Base-by-base conservation (phyloP, 2,888 invertebrate genomes). In the Trichogramma evanescens region DNA sequence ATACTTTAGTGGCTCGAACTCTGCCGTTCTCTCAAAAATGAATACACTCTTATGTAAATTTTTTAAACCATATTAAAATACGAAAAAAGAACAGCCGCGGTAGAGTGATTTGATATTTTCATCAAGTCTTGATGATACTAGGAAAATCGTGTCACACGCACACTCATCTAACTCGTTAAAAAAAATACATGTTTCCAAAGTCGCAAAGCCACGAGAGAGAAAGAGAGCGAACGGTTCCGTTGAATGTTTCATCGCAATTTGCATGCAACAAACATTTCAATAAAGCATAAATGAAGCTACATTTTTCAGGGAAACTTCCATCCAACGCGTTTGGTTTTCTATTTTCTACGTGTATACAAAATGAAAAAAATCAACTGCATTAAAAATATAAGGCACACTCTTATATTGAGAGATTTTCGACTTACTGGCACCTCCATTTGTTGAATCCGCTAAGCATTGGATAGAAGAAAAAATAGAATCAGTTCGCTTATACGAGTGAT, bases 361-460 rank as follows among this genome's bases (percentile, higher is more conserved):
- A 62, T 58, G 60, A 63, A 51, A 61, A 66, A 65, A 59, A 65
- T 50, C 61, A 67, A 67, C 54, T 63, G 62, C 26, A 26, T 26
- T 26, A 26, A 26, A 26, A 2, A 26, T 26, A 74, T 74, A 74
- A 72, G 63, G 66, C 76, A 77, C 26, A 26, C 75, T 71, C 76
- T 73, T 74, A 75, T 26, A 26, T 62, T 70, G 75, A 61, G 56
- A 72, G 66, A 68, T 71, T 69, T 68, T 58, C 26, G 66, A 84
- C 84, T 84, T 83, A 84, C 84, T 83, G 78, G 82, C 80, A 80
- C 83, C 83, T 84, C 86, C 88, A 84, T 85, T 86, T 74, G 86
- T 81, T 72, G 86, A 86, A 83, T 88, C 88, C 84, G 86, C 88
- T 88, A 83, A 70, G n/a, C 9, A 45, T 9, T 8, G n/a, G 45